A percentile compares a stretch with the other conserved stretches of the same genome.
Evolutionary conservation across 2,797 vertebrate species (phyloP).

Genomic region (Sebastes steindachneri): DNA sequence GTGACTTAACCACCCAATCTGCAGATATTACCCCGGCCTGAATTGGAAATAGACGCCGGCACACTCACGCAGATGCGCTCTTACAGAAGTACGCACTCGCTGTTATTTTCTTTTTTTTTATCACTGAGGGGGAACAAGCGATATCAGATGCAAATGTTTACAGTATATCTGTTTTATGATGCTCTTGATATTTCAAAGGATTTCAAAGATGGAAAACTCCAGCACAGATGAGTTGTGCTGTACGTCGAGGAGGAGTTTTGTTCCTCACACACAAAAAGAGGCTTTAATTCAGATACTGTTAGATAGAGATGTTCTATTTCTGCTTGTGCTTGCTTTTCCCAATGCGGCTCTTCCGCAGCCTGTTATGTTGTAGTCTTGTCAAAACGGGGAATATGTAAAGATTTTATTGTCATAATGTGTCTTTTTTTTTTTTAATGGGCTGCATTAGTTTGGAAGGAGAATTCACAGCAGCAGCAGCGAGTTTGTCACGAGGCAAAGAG

Average conservation of each 20-base stretch:
- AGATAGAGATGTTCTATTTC: slow-evolving; percentile 43
- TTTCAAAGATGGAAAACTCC: slow-evolving; percentile 19
- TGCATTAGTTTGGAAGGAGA: slow-evolving; percentile 32
- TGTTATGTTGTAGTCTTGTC: slow-evolving; percentile 1
- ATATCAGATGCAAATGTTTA: slow-evolving; percentile 56
- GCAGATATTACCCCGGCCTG: slow-evolving; percentile 68
- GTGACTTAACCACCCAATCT: slow-evolving; percentile 78
- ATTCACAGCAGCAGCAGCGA: neutral
- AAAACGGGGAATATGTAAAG: slow-evolving; percentile 23
- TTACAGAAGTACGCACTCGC: slow-evolving; percentile 35
- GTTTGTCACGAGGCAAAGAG: slow-evolving; percentile 39
- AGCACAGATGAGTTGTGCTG: slow-evolving; percentile 19
- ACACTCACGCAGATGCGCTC: slow-evolving; percentile 31
- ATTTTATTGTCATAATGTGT: slow-evolving; percentile 43
- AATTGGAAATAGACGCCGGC: slow-evolving; percentile 65
- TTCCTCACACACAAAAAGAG: neutral
- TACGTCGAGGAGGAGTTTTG: neutral
- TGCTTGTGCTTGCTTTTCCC: neutral
- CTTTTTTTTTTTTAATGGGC: slow-evolving; percentile 32
- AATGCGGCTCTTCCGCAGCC: neutral
- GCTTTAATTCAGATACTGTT: slow-evolving; percentile 17
- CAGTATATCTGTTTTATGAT: slow-evolving; percentile 31
- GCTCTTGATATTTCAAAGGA: slow-evolving; percentile 23
- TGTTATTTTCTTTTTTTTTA: slow-evolving; percentile 36
- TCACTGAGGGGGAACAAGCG: slow-evolving; percentile 38